Evolutionary conservation across 2,888 invertebrate species (phyloP), one percentile per base, ranked within the genome.

Genomic region (Pasiphila rectangulata): DNA sequence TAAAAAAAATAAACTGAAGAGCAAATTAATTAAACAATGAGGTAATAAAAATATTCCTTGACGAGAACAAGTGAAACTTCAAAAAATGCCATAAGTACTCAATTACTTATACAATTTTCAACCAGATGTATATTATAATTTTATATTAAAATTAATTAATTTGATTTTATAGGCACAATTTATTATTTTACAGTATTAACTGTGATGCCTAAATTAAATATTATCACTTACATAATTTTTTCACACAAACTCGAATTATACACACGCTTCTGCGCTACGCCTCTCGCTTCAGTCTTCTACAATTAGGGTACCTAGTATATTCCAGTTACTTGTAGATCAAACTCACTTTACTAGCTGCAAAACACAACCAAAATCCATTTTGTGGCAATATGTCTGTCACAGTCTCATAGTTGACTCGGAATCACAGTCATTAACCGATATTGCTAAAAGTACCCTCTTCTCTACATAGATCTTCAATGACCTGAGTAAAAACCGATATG

Each of bases 241-340:
- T 52, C 62, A 64, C 61, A 65, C 56, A 57, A 50, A 48, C 59
- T 64, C 62, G 61, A 10, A 59, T 67, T 67, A 65, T 67, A 64
- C 37, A 57, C 57, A 59, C 61, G 63, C 32, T 17, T 6, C 59
- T 60, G 62, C 64, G 60, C 64, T 61, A 64, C 60, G 50, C 66
- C 64, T 64, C 67, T 70, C 63, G 61, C 68, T 72, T 85, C 85
- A 85, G 85, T 85, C 84, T 85, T 80, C 67, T 72, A 63, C 61
- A 61, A 62, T 61, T 70, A 60, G 55, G 56, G 54, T 68, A 67
- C 69, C 65, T 53, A 34, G 27, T 29, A 39, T 20, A 36, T 32
- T 37, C 20, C 70, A 70, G 71, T 67, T 69, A 41, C 43, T 48
- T 29, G 23, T 23, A 35, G 16, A 41, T 19, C 20, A 5, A 36